Percentiles rank a stretch among this genome's conserved stretches.
Conservation (phyloP, 2,113 vertebrate species). For the Xyliphius kryptos region DNA sequence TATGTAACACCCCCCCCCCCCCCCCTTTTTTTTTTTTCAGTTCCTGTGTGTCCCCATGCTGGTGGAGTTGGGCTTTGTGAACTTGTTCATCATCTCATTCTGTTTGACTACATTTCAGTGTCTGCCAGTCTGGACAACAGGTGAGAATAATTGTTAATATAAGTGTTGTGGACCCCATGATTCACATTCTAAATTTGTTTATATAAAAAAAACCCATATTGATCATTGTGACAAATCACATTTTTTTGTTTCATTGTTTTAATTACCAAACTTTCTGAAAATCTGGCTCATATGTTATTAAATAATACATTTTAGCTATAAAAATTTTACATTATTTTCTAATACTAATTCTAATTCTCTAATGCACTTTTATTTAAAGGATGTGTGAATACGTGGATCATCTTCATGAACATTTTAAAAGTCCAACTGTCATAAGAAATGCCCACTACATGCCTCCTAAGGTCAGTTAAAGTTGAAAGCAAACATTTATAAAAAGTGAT, state of each 20-base stretch:
- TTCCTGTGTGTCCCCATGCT: conserved; percentile 77
- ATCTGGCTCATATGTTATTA: too few relatives aligned
- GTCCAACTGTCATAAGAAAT: conserved; percentile 65
- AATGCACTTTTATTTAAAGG: conserved; percentile 50
- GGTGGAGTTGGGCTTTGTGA: conserved; percentile 78
- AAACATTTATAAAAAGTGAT: neutral
- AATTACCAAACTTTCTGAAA: too few relatives aligned
- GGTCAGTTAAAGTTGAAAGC: conserved; percentile 48
- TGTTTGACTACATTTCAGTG: conserved; percentile 70
- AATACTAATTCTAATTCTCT: neutral
- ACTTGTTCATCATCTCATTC: conserved; percentile 71
- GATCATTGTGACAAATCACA: too few relatives aligned
- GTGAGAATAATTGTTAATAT: conserved; percentile 36
- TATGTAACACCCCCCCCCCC: too few relatives aligned
- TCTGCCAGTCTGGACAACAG: conserved; percentile 63
- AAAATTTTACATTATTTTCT: too few relatives aligned
- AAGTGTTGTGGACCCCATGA: too few relatives aligned
- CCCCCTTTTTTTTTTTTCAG: conserved; percentile 54
- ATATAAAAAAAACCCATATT: too few relatives aligned
- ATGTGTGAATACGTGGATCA: conserved; percentile 83
- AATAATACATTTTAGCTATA: too few relatives aligned
- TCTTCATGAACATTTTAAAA: conserved; percentile 76
- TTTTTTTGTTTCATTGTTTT: too few relatives aligned
- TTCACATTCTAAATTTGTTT: too few relatives aligned
- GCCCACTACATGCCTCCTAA: conserved; percentile 72